Evolutionary conservation across 2,888 invertebrate genomes (phyloP), one percentile per base, ranked within the genome.

Genomic region (Cerceris rybyensis): DNA sequence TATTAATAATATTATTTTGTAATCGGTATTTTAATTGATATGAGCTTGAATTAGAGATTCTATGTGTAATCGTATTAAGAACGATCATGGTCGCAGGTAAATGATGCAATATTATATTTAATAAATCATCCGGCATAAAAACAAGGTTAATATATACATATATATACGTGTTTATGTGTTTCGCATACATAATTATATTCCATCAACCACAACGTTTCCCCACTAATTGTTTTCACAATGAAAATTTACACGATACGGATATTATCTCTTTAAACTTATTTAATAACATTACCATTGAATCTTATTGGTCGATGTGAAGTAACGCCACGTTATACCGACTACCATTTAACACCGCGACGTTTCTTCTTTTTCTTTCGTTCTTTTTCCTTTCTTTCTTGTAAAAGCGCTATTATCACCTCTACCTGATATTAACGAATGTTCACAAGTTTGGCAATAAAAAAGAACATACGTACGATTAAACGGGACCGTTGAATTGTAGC

Each of bases 261-360:
- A 59, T 58, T n/a, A 55, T 46, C 8, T 16, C 54, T 64, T 67
- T 17, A 46, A 55, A 55, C 52, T 5, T 14, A 43, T 8, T 7
- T 54, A 68, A 57, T 13, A 49, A 66, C 50, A 69, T 52, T 43
- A 43, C 13, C 7, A 41, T 8, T 49, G 7, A 14, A 60, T 54
- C 39, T 9, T 39, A 82, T 82, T 82, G 79, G 67, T 39, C 16
- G 13, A 55, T 17, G 9, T 13, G 43, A 8, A 78, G 70, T 81
- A 82, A 78, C 70, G 75, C 60, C 66, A 78, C 46, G n/a, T 58
- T 66, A 59, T 7, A 13, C 14, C 13, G 54, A 5, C n/a, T 28
- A 16, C 16, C 17, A 8, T 57, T 39, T 0, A 50, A 7, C 13
- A 11, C 13, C 9, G 41, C 11, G 28, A 9, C 1, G 43, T 4